Conservation (phyloP, 2,888 invertebrate species). For the Drosophila dives region DNA sequence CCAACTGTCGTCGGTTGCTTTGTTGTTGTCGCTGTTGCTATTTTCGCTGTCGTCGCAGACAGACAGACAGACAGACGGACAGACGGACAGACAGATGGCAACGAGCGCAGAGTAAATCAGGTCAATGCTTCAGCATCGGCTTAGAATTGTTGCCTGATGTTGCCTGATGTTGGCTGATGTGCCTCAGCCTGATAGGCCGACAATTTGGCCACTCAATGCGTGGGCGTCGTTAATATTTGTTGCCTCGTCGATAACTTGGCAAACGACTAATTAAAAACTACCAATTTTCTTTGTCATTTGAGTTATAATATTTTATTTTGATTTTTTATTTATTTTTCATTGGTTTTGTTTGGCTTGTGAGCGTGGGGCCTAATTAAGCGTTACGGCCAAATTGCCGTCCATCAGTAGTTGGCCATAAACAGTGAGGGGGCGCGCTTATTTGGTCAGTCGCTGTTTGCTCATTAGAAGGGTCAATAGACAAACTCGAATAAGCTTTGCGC, state of each 20-base stretch:
- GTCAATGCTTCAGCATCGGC: conserved; percentile 63
- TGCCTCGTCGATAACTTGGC: conserved; percentile 1
- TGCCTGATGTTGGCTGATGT: background rate
- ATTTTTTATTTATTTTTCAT: background rate
- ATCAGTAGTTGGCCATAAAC: conserved; percentile 19
- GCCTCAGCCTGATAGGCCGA: conserved; percentile 24
- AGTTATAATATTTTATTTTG: background rate
- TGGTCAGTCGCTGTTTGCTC: conserved; percentile 58
- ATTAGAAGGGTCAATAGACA: conserved; percentile 61
- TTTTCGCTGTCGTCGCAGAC: background rate
- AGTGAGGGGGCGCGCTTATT: conserved; percentile 25
- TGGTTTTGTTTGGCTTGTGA: conserved; percentile 13
- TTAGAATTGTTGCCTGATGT: conserved; percentile 31
- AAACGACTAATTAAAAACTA: conserved; percentile 44
- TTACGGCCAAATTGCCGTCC: conserved; percentile 21
- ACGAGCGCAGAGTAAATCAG: conserved; percentile 47
- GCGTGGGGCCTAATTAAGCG: conserved; percentile 64
- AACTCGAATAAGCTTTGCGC: conserved; percentile 4
- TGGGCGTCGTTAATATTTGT: conserved; percentile 27
- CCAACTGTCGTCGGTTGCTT: conserved; percentile 60
- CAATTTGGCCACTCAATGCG: conserved; percentile 23
- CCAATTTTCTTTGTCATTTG: conserved; percentile 25
- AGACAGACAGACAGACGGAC: too few relatives aligned
- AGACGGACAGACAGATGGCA: conserved; percentile 1
- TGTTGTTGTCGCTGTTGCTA: conserved; percentile 11